Percentiles rank a stretch among this genome's conserved stretches.
phyloP scores from a whole-genome alignment of 2,888 invertebrate species.

The Eupithecia subfuscata region DNA sequence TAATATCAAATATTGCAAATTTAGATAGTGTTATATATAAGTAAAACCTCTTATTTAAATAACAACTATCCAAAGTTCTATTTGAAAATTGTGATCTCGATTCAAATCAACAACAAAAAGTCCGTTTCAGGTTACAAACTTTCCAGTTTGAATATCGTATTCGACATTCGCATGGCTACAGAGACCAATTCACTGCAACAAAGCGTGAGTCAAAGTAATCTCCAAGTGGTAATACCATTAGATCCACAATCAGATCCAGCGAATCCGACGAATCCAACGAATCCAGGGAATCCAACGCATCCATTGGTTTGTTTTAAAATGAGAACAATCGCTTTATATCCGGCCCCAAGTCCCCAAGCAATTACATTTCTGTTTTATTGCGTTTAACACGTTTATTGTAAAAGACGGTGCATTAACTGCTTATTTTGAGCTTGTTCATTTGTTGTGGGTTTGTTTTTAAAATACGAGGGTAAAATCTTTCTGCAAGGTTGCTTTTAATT shows the following conservation, averaged over 20 bases:
- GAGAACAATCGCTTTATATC: slow-evolving; percentile 29
- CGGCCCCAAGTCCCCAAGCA: slow-evolving; percentile 44
- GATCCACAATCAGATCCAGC: slow-evolving; percentile 30
- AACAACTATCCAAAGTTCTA: neutral
- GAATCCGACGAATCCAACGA: slow-evolving; percentile 21
- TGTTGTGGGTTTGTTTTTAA: slow-evolving; percentile 1
- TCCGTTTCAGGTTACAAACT: neutral
- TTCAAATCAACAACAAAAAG: neutral
- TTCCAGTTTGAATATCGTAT: neutral
- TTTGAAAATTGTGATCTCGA: neutral
- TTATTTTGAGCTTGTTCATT: slow-evolving; percentile 1
- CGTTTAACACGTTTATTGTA: slow-evolving; percentile 45
- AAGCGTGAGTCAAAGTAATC: slow-evolving; percentile 15
- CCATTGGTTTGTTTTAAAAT: slow-evolving; percentile 28
- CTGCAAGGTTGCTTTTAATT: neutral
- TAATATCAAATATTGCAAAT: too few species aligned
- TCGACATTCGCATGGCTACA: neutral
- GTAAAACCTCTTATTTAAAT: neutral
- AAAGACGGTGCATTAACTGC: slow-evolving; percentile 31
- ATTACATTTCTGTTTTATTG: slow-evolving; percentile 47
- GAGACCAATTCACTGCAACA: neutral
- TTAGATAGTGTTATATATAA: too few species aligned
- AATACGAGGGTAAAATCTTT: neutral
- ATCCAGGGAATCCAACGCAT: slow-evolving; percentile 21
- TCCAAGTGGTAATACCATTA: slow-evolving; percentile 16